phyloP scores from a whole-genome alignment of 2,797 vertebrate species.

The Urocyon cinereoargenteus region DNA sequence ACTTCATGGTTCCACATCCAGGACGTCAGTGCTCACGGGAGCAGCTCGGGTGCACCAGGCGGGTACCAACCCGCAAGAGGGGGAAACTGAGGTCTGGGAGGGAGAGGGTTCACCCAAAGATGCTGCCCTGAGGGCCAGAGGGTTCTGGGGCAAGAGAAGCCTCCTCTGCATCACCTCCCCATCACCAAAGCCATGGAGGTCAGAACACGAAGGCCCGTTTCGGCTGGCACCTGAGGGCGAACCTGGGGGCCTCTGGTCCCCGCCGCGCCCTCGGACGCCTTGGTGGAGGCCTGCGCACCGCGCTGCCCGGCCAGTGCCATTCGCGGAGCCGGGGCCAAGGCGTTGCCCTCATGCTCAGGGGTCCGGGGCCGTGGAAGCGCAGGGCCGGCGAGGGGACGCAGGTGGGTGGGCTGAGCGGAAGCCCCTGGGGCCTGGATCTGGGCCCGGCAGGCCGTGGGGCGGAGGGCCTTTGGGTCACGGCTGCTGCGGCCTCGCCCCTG shows the following conservation, averaged over 20 bases:
- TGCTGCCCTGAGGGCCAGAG: neutral
- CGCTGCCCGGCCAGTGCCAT: too few species aligned
- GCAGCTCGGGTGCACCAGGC: neutral
- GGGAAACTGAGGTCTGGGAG: constrained; percentile 46
- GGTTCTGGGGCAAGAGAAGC: neutral
- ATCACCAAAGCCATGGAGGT: neutral
- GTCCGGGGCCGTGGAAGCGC: neutral
- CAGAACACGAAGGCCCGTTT: neutral
- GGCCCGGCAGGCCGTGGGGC: neutral
- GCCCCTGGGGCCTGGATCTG: neutral
- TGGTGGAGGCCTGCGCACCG: neutral
- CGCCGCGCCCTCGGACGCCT: too few species aligned
- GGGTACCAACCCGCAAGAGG: neutral
- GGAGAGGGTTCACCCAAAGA: neutral
- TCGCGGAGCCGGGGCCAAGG: too few species aligned
- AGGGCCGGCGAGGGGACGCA: accelerated
- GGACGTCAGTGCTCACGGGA: neutral
- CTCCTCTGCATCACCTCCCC: accelerated
- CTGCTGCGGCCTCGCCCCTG: accelerated
- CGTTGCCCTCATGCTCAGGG: neutral
- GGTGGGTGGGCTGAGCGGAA: accelerated
- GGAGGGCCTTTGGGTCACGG: neutral
- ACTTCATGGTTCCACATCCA: neutral
- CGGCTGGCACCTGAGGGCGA: too few species aligned
- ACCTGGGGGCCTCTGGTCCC: neutral